Evolutionary conservation across 2,797 vertebrate genomes (phyloP), one percentile per base, ranked within the genome.

Genomic region (Coregonus suidteri): DNA sequence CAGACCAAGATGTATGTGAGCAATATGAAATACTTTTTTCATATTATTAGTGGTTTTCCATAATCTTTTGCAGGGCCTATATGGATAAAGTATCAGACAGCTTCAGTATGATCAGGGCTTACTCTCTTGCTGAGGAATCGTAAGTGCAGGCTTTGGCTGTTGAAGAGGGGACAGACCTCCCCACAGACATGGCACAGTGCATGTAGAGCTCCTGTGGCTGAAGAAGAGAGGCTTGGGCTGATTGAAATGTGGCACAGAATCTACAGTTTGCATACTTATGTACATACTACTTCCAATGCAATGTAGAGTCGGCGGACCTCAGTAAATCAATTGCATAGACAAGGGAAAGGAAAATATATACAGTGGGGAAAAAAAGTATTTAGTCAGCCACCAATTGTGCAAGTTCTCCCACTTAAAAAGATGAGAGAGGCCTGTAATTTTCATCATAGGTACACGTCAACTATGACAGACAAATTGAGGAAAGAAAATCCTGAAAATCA

Each of bases 131-230:
- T 25, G 81, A 20, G 1, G 77, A 71, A 82, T 94, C 79, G 18
- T 92, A 94, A 82, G 86, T 93, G 87, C 94, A 95, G 81, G 90
- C 90, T 80, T 95, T 95, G 0, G 90, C 80, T 9, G 76, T 91
- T 0, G 83, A 34, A 2, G 91, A 90, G 18, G 92, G 85, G 3
- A 52, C 41, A 7, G 76, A 47, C 9, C 78, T 71, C 30, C 82
- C 30, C 16, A 88, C 80, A 1, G 87, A 91, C 87, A 93, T 90
- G 79, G 83, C 81, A 84, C 94, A 94, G 88, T 94, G 93, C 88
- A 94, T 92, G 91, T 90, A 92, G 31, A 94, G 86, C 77, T 88
- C 82, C 91, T 91, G 47, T 41, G 69, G 6, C 70, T 51, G n/a
- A 82, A 41, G 30, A 66, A 25, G 25, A 14, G 62, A 30, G 9